Evolutionary conservation across 2,888 invertebrate species (phyloP).

Genomic region (Diarsia dahlii): DNA sequence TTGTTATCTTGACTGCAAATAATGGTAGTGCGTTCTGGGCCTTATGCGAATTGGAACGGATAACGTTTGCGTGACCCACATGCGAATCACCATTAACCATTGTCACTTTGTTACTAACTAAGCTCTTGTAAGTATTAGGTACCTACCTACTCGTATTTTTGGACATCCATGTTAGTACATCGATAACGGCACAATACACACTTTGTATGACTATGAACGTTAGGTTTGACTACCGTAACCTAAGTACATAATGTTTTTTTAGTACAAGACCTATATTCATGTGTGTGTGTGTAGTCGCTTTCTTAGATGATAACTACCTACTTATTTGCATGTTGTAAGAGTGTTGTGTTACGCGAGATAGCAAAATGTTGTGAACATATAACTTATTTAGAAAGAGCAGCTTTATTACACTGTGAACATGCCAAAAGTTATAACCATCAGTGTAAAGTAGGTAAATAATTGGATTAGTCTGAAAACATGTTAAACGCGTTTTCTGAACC

Average conservation of each 20-base stretch:
- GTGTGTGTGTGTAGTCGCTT: neutral
- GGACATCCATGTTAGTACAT: constrained; percentile 49
- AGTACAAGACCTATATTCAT: constrained; percentile 25
- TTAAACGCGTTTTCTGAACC: neutral
- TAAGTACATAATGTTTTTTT: constrained; percentile 13
- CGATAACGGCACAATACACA: constrained; percentile 57
- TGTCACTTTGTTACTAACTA: constrained; percentile 44
- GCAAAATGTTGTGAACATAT: constrained; percentile 5
- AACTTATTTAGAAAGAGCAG: constrained; percentile 13
- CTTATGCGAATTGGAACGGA: constrained; percentile 59
- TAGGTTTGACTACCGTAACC: constrained; percentile 21
- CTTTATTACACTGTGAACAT: constrained; percentile 27
- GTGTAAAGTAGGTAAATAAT: neutral
- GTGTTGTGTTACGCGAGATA: constrained; percentile 3
- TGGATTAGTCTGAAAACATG: constrained; percentile 1
- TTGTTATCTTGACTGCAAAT: constrained; percentile 50
- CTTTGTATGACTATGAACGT: constrained; percentile 36
- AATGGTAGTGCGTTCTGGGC: constrained; percentile 52
- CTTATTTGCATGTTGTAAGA: neutral
- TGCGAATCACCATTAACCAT: constrained; percentile 41
- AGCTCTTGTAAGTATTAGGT: constrained; percentile 14
- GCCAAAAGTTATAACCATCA: neutral
- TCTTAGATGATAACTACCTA: constrained; percentile 1
- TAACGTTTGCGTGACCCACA: constrained; percentile 63
- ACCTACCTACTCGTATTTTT: constrained; percentile 52